phyloP scores from a whole-genome alignment of 2,888 invertebrate genomes.

The Pegoplata infirma region DNA sequence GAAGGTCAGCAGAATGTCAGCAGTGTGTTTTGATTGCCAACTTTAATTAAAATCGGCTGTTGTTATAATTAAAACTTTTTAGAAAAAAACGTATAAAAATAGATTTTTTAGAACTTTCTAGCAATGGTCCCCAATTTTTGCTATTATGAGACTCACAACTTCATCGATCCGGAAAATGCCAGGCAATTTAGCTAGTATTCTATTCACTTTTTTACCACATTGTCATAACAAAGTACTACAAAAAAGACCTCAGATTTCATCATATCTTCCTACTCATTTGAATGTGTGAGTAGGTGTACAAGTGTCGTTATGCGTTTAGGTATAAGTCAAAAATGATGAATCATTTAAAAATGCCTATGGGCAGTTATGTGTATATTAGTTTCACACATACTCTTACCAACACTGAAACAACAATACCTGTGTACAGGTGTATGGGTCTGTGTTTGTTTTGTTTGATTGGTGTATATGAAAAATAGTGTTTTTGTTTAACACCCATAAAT shows the following conservation, averaged over 20 bases:
- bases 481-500: constrained; percentile 47
- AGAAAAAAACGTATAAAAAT: too few species aligned
- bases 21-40: too few species aligned
- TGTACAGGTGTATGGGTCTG: background rate
- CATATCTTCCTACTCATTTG: background rate
- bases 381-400: background rate
- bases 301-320: background rate
- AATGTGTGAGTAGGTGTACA: background rate
- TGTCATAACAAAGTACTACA: too few species aligned
- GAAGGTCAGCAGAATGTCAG: too few species aligned
- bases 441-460: constrained; percentile 10
- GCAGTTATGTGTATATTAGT: background rate
- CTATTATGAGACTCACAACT: too few species aligned
- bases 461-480: constrained; percentile 41
- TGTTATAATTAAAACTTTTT: too few species aligned
- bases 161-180: too few species aligned
- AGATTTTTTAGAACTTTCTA: too few species aligned
- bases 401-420: background rate
- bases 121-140: too few species aligned
- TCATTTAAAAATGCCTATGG: constrained; percentile 42
- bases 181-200: too few species aligned
- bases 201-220: too few species aligned
- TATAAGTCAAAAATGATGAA: constrained; percentile 35
- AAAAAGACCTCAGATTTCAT: background rate
- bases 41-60: too few species aligned